Evolutionary conservation across 2,888 invertebrate genomes (phyloP).

Genomic region (Poecilus cupreus): DNA sequence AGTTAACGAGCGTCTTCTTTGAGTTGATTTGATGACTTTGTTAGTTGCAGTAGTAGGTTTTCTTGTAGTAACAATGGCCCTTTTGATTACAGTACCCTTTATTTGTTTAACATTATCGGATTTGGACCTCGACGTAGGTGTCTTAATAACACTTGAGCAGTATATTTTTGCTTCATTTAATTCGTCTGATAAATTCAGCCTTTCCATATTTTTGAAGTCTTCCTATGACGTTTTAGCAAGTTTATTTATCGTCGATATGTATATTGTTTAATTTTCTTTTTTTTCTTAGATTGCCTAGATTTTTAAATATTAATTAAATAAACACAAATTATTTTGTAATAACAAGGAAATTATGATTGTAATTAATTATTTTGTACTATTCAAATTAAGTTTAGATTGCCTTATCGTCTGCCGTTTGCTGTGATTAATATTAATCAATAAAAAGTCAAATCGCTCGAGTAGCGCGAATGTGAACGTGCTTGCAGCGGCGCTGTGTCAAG

Average conservation of each 20-base stretch:
- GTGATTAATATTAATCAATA: neutral
- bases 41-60: neutral
- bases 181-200: neutral
- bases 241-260: neutral
- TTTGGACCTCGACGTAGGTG: neutral
- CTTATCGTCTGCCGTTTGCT: neutral
- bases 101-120: neutral
- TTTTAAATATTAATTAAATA: neutral
- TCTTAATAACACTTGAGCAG: neutral
- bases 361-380: too few relatives aligned
- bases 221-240: neutral
- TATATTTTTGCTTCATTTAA: neutral
- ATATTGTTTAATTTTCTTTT: neutral
- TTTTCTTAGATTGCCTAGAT: neutral
- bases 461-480: conserved; percentile 45
- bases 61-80: neutral
- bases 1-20: conserved; percentile 31
- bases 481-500: neutral
- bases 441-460: conserved; percentile 3
- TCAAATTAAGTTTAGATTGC: neutral
- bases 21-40: neutral
- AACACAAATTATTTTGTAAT: neutral
- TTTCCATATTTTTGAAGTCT: neutral
- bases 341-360: too few relatives aligned
- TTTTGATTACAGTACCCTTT: neutral